A percentile compares a stretch with the other conserved stretches of the same genome.
These are phyloP conservation scores for Phodopus roborovskii DNA, from an alignment of 2,113 vertebrate genomes.

Conservation along the genomic window DNA sequence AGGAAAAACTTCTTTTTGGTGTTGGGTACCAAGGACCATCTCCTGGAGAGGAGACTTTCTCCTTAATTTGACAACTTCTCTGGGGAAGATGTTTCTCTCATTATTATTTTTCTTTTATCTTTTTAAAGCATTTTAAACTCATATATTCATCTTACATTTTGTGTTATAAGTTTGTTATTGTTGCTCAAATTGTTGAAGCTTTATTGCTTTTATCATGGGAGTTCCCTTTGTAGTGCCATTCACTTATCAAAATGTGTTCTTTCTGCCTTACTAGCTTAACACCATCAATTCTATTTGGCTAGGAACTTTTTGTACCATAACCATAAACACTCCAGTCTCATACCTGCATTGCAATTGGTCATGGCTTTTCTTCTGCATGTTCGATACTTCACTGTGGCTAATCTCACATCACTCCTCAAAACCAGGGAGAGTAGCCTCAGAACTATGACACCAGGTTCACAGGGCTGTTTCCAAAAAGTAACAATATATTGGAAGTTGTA, in stretches of 20 bases:
- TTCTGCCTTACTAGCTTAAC: not conserved
- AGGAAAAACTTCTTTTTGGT: not conserved
- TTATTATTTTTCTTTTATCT: not conserved
- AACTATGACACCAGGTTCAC: not conserved
- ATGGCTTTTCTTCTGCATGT: not conserved
- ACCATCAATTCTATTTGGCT: not conserved
- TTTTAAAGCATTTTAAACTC: not conserved
- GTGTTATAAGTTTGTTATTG: not conserved
- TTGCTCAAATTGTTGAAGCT: not conserved
- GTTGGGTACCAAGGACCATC: not conserved
- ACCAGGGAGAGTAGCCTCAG: not conserved
- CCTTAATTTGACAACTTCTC: not conserved
- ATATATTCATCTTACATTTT: conserved; percentile 29
- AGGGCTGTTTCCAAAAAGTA: not conserved
- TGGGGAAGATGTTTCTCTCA: not conserved
- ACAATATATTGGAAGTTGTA: not conserved
- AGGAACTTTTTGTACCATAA: not conserved
- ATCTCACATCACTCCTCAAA: not conserved
- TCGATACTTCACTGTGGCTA: not conserved
- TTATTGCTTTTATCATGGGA: not conserved
- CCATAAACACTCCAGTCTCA: not conserved
- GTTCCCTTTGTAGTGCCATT: not conserved
- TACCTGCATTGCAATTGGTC: not conserved
- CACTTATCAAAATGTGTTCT: not conserved
- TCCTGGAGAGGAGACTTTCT: not conserved